Percentiles rank a stretch among this genome's conserved stretches.
phyloP scores from a whole-genome alignment of 2,797 vertebrate species.

The Ctenopoma kingsleyae region DNA sequence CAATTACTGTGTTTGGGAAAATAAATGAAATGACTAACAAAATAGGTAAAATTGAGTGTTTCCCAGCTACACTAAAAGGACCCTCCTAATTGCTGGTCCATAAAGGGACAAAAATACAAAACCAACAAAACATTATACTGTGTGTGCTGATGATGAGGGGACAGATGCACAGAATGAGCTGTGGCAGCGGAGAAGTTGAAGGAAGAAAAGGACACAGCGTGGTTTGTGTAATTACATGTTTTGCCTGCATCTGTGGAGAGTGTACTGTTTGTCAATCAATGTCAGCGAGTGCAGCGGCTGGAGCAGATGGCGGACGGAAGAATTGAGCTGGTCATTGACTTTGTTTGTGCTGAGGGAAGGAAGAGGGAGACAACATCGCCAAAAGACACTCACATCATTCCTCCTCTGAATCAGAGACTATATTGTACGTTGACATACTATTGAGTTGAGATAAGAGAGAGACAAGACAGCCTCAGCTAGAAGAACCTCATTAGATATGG shows the following conservation, averaged over 20 bases:
- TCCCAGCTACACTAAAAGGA: conserved; percentile 68
- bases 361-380: conserved; percentile 27
- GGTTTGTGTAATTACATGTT: conserved; percentile 72
- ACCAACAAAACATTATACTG: conserved; percentile 71
- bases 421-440: conserved; percentile 14
- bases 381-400: conserved; percentile 4
- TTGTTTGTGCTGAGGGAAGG: conserved; percentile 40
- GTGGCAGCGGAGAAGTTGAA: conserved; percentile 13
- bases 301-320: conserved; percentile 45
- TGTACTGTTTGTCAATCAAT: conserved; percentile 68
- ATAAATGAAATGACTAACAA: conserved; percentile 83
- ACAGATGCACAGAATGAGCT: conserved; percentile 27
- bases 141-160: conserved; percentile 44
- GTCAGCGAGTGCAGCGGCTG: conserved; percentile 25
- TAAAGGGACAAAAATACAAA: conserved; percentile 62
- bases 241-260: conserved; percentile 54
- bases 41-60: conserved; percentile 85
- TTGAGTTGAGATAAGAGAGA: too few species aligned
- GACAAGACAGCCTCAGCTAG: conserved; percentile 2
- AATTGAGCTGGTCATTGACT: conserved; percentile 52
- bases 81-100: conserved; percentile 79
- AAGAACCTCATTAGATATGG: conserved; percentile 38
- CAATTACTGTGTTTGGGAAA: conserved; percentile 82
- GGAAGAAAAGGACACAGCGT: conserved; percentile 61
- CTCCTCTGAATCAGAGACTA: conserved; percentile 26